These are phyloP conservation scores for Volucella inflata DNA, from an alignment of 2,888 invertebrate species.

Conservation along the genomic window DNA sequence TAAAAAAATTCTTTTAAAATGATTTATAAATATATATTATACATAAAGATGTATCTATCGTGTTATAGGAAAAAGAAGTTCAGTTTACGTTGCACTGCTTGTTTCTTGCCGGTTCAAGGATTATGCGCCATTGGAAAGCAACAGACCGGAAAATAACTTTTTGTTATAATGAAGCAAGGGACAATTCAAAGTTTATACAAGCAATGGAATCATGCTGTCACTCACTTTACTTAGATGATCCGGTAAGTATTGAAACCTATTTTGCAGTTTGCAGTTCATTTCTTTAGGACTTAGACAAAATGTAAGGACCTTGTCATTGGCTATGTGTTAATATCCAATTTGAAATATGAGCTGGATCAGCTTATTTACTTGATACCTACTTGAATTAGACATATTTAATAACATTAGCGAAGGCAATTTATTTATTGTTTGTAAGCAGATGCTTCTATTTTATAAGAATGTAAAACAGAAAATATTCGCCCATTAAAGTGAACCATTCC, in stretches of 20 bases:
- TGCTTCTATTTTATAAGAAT: too few species aligned
- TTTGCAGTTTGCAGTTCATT: too few species aligned
- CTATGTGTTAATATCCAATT: too few species aligned
- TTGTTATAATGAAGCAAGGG: conserved; percentile 97
- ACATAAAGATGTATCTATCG: neutral
- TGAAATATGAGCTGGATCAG: too few species aligned
- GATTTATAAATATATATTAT: neutral
- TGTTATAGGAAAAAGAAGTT: conserved; percentile 87
- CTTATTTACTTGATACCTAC: too few species aligned
- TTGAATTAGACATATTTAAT: too few species aligned
- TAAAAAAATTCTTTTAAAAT: conserved; percentile 76
- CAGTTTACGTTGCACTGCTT: conserved; percentile 91
- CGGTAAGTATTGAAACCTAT: conserved; percentile 85
- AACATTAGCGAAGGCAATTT: too few species aligned
- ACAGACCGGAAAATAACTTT: conserved; percentile 96
- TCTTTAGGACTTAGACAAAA: too few species aligned
- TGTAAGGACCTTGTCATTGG: too few species aligned
- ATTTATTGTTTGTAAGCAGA: too few species aligned
- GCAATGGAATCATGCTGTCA: conserved; percentile 98
- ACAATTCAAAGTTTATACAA: conserved; percentile 97
- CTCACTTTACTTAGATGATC: conserved; percentile 95
- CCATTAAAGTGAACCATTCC: too few species aligned
- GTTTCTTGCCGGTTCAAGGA: conserved; percentile 90
- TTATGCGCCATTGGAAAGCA: conserved; percentile 92
- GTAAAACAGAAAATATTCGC: too few species aligned